A percentile compares a stretch with the other conserved stretches of the same genome.
These are phyloP conservation scores for Alethe diademata DNA, from an alignment of 2,113 vertebrate species.

Conservation along the genomic window DNA sequence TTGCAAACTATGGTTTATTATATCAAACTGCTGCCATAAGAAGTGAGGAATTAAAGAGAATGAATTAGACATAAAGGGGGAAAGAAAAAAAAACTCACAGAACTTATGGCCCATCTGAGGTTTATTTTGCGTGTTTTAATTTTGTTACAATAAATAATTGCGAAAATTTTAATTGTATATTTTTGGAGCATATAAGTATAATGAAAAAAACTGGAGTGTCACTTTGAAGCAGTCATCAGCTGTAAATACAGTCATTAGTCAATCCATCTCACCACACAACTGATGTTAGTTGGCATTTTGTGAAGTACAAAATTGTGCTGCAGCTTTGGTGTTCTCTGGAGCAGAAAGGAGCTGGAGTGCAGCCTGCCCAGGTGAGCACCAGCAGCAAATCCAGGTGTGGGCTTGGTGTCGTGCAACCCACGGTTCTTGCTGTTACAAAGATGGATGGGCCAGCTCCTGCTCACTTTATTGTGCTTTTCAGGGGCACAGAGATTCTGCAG, in stretches of 20 bases:
- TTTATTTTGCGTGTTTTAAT: slow-evolving; percentile 12
- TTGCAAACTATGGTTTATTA: slow-evolving; percentile 23
- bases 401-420: accelerated
- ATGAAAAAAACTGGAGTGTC: not conserved
- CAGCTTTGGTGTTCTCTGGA: not conserved
- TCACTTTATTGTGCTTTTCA: not conserved
- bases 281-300: not conserved
- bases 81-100: not conserved
- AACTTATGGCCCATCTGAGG: not conserved
- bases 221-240: not conserved
- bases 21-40: slow-evolving; percentile 30
- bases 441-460: not conserved
- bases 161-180: not conserved
- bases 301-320: accelerated
- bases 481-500: not conserved
- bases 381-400: not conserved
- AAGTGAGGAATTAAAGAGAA: slow-evolving; percentile 7
- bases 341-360: not conserved
- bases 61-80: not conserved
- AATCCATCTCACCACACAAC: not conserved
- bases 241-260: not conserved
- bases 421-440: not conserved
- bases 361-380: not conserved
- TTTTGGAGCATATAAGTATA: not conserved
- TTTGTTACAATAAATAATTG: not conserved